Evolutionary conservation across 2,797 vertebrate genomes (phyloP).

Genomic region (Peromyscus nudipes): DNA sequence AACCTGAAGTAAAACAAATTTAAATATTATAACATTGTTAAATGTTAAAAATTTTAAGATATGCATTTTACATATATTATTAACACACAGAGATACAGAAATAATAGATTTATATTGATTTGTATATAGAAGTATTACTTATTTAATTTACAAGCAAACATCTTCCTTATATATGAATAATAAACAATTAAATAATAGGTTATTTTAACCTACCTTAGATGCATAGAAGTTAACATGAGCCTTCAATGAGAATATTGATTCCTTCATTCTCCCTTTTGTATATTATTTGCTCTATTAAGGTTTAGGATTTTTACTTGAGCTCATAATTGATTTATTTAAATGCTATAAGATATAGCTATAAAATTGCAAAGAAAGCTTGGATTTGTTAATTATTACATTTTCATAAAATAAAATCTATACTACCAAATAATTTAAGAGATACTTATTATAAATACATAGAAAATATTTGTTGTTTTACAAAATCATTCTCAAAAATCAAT

Average conservation of each 20-base stretch:
- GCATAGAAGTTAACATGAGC: not conserved
- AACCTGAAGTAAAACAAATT: not conserved
- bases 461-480: conserved; percentile 64
- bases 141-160: not conserved
- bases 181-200: not conserved
- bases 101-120: conserved; percentile 18
- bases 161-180: not conserved
- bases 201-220: conserved; percentile 8
- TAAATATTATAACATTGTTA: not conserved
- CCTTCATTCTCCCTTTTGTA: not conserved
- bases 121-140: conserved; percentile 24
- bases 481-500: conserved; percentile 79
- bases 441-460: conserved; percentile 70
- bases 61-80: not conserved
- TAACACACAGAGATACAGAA: not conserved
- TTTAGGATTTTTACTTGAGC: conserved; percentile 29
- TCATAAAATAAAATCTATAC: conserved; percentile 60
- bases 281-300: conserved; percentile 1
- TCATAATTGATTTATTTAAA: not conserved
- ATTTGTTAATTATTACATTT: conserved; percentile 70
- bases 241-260: not conserved
- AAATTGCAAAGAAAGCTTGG: conserved; percentile 38
- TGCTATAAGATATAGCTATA: not conserved
- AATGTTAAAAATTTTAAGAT: not conserved
- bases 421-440: conserved; percentile 40